Conservation (phyloP, 2,113 vertebrate genomes). For the Eurypyga helias region DNA sequence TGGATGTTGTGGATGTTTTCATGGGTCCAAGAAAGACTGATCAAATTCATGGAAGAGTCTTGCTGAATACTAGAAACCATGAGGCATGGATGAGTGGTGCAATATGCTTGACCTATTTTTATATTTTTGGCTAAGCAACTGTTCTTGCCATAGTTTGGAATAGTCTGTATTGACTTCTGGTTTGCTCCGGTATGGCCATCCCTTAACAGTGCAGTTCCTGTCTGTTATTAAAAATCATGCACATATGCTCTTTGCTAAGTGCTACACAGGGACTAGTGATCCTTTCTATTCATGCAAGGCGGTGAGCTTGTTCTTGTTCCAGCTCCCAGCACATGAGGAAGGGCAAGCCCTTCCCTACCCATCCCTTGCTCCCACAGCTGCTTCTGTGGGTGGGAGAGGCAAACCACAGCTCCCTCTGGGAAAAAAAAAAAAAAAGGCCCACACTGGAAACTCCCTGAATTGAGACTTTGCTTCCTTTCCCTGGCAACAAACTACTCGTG, state of each 20-base stretch:
- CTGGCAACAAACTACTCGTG: neutral
- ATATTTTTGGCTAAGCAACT: neutral
- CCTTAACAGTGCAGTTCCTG: neutral
- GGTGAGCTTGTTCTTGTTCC: neutral
- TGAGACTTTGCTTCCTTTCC: constrained; percentile 42
- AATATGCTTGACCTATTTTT: neutral
- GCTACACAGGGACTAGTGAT: neutral
- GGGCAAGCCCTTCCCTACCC: constrained; percentile 44
- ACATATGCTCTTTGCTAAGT: neutral
- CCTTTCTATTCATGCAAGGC: neutral
- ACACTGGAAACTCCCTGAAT: constrained; percentile 59
- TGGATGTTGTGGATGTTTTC: neutral
- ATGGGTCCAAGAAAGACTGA: neutral
- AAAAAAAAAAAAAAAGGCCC: neutral
- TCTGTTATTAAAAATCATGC: neutral
- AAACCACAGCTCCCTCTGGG: constrained; percentile 57
- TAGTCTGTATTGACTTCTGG: neutral
- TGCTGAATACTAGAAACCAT: neutral
- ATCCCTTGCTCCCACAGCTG: constrained; percentile 37
- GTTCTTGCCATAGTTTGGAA: neutral
- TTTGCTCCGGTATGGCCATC: neutral
- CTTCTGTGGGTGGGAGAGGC: constrained; percentile 56
- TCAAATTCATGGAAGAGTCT: neutral
- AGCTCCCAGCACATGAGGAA: neutral
- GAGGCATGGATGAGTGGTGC: neutral